Evolutionary conservation across 2,888 invertebrate genomes (phyloP), one percentile per base, ranked within the genome.

Genomic region (Oxycera nigricornis): DNA sequence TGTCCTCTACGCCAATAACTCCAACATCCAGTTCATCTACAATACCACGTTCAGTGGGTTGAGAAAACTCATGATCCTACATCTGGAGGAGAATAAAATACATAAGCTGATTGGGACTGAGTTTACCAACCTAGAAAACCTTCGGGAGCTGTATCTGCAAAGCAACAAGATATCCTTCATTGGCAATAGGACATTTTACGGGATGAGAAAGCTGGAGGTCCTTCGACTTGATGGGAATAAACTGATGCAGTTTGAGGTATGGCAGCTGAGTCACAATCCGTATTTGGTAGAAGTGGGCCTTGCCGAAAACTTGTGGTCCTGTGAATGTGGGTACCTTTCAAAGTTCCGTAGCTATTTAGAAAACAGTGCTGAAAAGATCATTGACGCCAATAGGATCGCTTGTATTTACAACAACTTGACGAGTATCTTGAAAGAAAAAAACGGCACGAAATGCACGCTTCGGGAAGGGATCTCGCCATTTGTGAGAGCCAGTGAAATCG

Each of bases 21-120:
- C 95, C 75, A 92, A 94, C 81, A 93, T 96, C 78, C 91, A 91
- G 77, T 89, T 91, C 70, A 89, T 96, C 77, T 91, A 94, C 83
- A 96, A 96, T 86, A 92, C 94, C 83, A 95, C 96, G 6, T 96
- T 97, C 87, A 94, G 92, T 85, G 95, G 96, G 68, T 87, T 96
- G 81, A 90, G 91, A 82, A 89, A 93, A 80, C 87, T 96, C 81
- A 88, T 90, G 74, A 89, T 93, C 77, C 88, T 97, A 78, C 95
- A 96, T 86, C 88, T 96, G 82, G 95, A 96, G 85, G 91, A 94
- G 83, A 96, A 96, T 85, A 89, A 90, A 82, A 91, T 96, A 79
- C 90, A 90, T 81, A 89, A 91, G 79, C 87, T 96, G 78, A 87
- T 91, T 79, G 96, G 95, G 70, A 93, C 91, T 81, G 96, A 96